Percentiles rank a stretch among this genome's conserved stretches.
These are phyloP conservation scores for Amorpha juglandis DNA, from an alignment of 2,888 invertebrate species.

Conservation along the genomic window DNA sequence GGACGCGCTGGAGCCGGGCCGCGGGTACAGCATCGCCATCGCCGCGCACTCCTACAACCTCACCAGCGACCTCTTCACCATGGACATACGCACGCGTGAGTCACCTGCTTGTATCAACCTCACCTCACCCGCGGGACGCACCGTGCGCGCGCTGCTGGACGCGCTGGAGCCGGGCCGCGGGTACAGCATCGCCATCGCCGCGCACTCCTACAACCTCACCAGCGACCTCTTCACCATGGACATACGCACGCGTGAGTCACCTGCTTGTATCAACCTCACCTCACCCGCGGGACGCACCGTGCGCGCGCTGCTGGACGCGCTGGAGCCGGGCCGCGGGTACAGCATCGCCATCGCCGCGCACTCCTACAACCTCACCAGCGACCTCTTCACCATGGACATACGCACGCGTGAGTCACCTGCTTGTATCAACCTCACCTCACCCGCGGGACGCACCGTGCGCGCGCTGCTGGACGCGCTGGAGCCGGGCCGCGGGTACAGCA, in stretches of 20 bases:
- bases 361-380: constrained; percentile 91
- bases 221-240: constrained; percentile 90
- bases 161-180: constrained; percentile 92
- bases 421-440: no score
- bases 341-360: constrained; percentile 90
- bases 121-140: no score
- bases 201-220: constrained; percentile 90
- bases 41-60: constrained; percentile 91
- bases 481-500: constrained; percentile 92
- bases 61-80: constrained; percentile 89
- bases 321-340: no score
- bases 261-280: no score
- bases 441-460: no score
- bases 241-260: constrained; percentile 88
- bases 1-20: constrained; percentile 91
- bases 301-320: no score
- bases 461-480: constrained; percentile 89
- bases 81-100: constrained; percentile 90
- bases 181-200: constrained; percentile 90
- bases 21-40: constrained; percentile 90
- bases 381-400: constrained; percentile 88
- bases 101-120: no score
- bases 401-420: constrained; percentile 88
- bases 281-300: no score
- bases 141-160: constrained; percentile 65